These are phyloP conservation scores for Drosophila affinis DNA, from an alignment of 2,888 invertebrate species.

Conservation along the genomic window DNA sequence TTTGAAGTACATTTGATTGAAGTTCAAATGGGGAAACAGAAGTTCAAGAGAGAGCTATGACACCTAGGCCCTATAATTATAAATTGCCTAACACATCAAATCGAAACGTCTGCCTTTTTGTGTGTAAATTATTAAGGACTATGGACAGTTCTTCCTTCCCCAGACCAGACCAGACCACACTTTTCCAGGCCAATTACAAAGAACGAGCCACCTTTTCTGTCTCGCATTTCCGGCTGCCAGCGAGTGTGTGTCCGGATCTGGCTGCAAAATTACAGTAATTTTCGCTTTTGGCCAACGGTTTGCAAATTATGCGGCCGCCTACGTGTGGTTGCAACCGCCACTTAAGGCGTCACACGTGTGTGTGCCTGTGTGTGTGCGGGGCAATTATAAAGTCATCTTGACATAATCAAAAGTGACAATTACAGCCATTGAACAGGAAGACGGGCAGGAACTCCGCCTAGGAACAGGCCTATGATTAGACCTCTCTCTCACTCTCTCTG, in stretches of 20 bases:
- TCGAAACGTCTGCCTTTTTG: background rate
- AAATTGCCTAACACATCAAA: background rate
- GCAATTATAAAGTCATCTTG: slow-evolving; percentile 82
- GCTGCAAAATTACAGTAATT: slow-evolving; percentile 69
- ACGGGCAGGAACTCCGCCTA: slow-evolving; percentile 12
- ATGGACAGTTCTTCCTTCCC: too few relatives aligned
- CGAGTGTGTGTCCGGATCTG: slow-evolving; percentile 21
- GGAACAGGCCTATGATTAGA: slow-evolving; percentile 56
- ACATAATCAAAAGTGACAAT: slow-evolving; percentile 82
- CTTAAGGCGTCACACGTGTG: slow-evolving; percentile 79
- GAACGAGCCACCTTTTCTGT: slow-evolving; percentile 22
- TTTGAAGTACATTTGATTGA: background rate
- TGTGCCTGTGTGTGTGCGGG: slow-evolving; percentile 59
- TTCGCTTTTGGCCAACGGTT: slow-evolving; percentile 63
- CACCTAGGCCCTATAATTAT: background rate
- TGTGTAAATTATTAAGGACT: background rate
- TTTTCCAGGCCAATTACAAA: background rate
- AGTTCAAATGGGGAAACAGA: too few relatives aligned
- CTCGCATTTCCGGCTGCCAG: slow-evolving; percentile 57
- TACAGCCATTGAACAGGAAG: slow-evolving; percentile 76
- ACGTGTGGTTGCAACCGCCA: slow-evolving; percentile 66
- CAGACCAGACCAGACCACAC: background rate
- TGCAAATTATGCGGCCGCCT: slow-evolving; percentile 64
- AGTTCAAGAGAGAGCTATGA: too few relatives aligned
- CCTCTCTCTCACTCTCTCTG: background rate